A percentile compares a stretch with the other conserved stretches of the same genome.
These are phyloP conservation scores for Pantherophis vulpinus DNA, from an alignment of 2,797 vertebrate species.

Conservation along the genomic window DNA sequence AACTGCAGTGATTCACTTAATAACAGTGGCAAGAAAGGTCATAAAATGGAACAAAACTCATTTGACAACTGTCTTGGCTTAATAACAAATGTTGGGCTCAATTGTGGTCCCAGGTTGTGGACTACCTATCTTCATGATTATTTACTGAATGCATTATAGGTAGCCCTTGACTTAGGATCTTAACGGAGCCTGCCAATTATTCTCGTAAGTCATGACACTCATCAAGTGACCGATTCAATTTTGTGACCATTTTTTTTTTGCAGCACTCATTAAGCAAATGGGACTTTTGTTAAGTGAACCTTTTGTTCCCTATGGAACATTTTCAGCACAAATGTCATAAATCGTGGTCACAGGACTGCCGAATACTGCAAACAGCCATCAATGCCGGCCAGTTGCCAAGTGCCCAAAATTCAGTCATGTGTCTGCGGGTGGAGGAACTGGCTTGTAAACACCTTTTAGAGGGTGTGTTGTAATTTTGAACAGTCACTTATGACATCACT, in stretches of 20 bases:
- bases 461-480: neutral
- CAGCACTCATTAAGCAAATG: neutral
- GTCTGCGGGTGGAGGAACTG: neutral
- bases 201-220: neutral
- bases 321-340: neutral
- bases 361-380: neutral
- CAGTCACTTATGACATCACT: neutral
- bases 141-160: too few relatives aligned
- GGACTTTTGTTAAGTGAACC: neutral
- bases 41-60: neutral
- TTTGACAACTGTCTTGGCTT: neutral
- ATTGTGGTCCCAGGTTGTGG: neutral
- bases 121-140: too few relatives aligned
- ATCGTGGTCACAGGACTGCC: neutral
- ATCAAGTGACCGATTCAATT: neutral
- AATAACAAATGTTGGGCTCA: neutral
- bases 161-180: neutral
- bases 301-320: neutral
- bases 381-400: neutral
- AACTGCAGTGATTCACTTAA: neutral
- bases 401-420: neutral
- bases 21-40: neutral
- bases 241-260: neutral
- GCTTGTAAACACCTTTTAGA: neutral
- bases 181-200: neutral